Base-by-base conservation (phyloP, 2,113 vertebrate species). In the Percina caprodes region DNA sequence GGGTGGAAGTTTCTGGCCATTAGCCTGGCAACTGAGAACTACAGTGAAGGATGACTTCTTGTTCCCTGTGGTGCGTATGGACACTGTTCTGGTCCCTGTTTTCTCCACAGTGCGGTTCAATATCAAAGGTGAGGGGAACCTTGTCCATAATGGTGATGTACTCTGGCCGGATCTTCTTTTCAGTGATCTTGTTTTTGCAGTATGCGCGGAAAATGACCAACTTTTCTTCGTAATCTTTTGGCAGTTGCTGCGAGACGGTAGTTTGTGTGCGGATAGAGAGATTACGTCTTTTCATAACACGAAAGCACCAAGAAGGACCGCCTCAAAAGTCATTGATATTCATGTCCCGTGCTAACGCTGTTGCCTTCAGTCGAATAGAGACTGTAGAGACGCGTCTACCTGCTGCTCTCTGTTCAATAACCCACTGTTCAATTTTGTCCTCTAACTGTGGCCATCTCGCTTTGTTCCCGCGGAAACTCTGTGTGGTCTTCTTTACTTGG, bases 381-480 rank as follows among this genome's bases (percentile, higher is more conserved):
- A n/a, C n/a, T n/a, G n/a, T n/a, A n/a, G n/a, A n/a, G n/a, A n/a
- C n/a, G n/a, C n/a, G n/a, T n/a, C n/a, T n/a, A n/a, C n/a, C n/a
- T n/a, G n/a, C n/a, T n/a, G n/a, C n/a, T n/a, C n/a, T n/a, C n/a
- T n/a, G n/a, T n/a, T n/a, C n/a, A n/a, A n/a, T n/a, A n/a, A n/a
- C n/a, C n/a, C n/a, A n/a, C n/a, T n/a, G n/a, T n/a, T n/a, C n/a
- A n/a, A n/a, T n/a, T 69, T 77, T 52, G 39, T 82, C 49, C 35
- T 85, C 78, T 56, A 76, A 65, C 69, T 83, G 73, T 71, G 87
- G 76, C 56, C 76, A 86, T 68, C 35, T 77, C 19, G 72, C 82
- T 72, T 86, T 86, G 61, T 86, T 89, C 65, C 76, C 69, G 3
- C 46, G 46, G 69, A 84, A 84, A 71, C 74, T 83, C 75, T 79